A percentile compares a stretch with the other conserved stretches of the same genome.
Conservation (phyloP, 2,797 vertebrate genomes). For the Pseudochirops cupreus region DNA sequence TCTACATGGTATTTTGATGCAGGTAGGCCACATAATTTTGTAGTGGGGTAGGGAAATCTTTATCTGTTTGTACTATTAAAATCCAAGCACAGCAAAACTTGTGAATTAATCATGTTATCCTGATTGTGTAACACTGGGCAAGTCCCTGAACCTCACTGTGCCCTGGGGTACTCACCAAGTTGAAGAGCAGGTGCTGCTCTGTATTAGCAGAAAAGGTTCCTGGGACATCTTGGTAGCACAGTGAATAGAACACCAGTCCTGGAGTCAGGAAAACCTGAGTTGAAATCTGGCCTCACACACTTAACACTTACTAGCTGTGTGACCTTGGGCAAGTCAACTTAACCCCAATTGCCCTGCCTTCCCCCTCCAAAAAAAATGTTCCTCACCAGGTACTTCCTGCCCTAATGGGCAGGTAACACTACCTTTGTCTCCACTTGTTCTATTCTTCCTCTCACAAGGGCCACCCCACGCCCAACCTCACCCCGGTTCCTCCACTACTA, state of each 20-base stretch:
- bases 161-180: neutral
- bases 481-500: neutral
- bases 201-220: neutral
- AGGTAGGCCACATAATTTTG: slow-evolving; percentile 81
- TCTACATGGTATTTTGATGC: slow-evolving; percentile 88
- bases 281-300: no score
- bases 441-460: neutral
- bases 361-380: no score
- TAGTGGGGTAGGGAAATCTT: no score
- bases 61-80: neutral
- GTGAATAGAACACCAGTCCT: no score
- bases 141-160: neutral
- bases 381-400: neutral
- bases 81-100: neutral
- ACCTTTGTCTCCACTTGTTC: neutral
- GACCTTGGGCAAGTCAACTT: no score
- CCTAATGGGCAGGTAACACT: neutral
- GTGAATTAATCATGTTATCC: neutral
- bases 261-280: no score
- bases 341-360: no score
- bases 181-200: neutral
- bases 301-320: no score
- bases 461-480: no score
- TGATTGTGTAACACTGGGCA: neutral
- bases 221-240: no score